These are phyloP conservation scores for Dicerorhinus sumatrensis DNA, from an alignment of 2,113 vertebrate species.

Conservation along the genomic window DNA sequence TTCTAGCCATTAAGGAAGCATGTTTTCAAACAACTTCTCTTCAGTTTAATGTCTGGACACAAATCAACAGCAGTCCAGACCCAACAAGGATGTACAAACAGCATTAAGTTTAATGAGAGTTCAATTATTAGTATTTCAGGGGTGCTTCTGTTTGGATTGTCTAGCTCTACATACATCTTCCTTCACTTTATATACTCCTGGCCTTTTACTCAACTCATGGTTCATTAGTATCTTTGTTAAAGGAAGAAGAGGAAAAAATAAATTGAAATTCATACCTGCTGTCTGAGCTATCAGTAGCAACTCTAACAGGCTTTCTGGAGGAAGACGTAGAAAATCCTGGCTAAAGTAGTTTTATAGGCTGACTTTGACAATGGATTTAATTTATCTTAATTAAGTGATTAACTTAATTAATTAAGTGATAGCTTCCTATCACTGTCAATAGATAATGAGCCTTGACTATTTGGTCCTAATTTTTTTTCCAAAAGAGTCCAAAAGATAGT, in stretches of 20 bases:
- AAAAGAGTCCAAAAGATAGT: slow-evolving; percentile 10
- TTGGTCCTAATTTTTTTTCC: neutral
- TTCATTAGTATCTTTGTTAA: slow-evolving; percentile 14
- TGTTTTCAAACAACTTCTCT: neutral
- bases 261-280: neutral
- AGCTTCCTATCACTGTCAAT: neutral
- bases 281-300: neutral
- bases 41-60: neutral
- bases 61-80: neutral
- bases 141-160: neutral
- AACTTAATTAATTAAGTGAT: no score
- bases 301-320: neutral
- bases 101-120: neutral
- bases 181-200: neutral
- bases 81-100: neutral
- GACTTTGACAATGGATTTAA: neutral
- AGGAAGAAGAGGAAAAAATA: neutral
- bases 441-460: neutral
- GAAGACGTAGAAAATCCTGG: neutral
- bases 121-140: neutral
- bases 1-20: neutral
- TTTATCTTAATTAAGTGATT: neutral
- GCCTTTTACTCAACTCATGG: neutral
- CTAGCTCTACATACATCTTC: neutral
- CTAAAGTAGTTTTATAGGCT: neutral